These are phyloP conservation scores for Pecten maximus DNA, from an alignment of 2,888 invertebrate genomes.

Conservation along the genomic window DNA sequence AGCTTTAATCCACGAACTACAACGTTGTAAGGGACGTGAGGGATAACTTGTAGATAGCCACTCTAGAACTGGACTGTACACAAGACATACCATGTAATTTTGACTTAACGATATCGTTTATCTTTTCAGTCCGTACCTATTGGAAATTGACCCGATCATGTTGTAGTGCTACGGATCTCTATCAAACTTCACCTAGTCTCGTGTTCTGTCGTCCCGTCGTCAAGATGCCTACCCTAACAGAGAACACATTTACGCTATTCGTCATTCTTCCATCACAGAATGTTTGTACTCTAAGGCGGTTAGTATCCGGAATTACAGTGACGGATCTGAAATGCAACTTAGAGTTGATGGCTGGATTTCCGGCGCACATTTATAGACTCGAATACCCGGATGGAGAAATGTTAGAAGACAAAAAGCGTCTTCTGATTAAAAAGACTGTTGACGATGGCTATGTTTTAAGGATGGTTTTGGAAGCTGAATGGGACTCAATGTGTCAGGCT, in stretches of 20 bases:
- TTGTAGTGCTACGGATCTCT: not conserved
- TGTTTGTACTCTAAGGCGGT: conserved; percentile 68
- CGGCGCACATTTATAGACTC: conserved; percentile 70
- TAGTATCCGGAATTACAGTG: conserved; percentile 67
- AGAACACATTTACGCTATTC: conserved; percentile 67
- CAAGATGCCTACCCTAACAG: conserved; percentile 15
- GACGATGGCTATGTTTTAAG: conserved; percentile 71
- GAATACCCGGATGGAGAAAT: conserved; percentile 67
- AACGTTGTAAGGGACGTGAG: not conserved
- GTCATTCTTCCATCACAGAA: conserved; percentile 70
- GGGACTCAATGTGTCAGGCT: conserved; percentile 64
- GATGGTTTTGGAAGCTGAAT: conserved; percentile 64
- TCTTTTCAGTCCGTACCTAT: not conserved
- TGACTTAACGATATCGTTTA: not conserved
- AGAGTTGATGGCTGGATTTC: conserved; percentile 69
- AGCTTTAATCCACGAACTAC: not conserved
- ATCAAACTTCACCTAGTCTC: not conserved
- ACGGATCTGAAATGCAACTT: conserved; percentile 68
- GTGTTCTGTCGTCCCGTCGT: not conserved
- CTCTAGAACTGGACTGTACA: not conserved
- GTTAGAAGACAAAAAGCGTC: conserved; percentile 63
- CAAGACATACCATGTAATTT: not conserved
- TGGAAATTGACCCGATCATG: not conserved
- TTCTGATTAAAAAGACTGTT: conserved; percentile 68
- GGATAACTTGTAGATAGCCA: not conserved